Evolutionary conservation across 1,140 invertebrate species (phyloP).

Genomic region (Teleopsis dalmanni): DNA sequence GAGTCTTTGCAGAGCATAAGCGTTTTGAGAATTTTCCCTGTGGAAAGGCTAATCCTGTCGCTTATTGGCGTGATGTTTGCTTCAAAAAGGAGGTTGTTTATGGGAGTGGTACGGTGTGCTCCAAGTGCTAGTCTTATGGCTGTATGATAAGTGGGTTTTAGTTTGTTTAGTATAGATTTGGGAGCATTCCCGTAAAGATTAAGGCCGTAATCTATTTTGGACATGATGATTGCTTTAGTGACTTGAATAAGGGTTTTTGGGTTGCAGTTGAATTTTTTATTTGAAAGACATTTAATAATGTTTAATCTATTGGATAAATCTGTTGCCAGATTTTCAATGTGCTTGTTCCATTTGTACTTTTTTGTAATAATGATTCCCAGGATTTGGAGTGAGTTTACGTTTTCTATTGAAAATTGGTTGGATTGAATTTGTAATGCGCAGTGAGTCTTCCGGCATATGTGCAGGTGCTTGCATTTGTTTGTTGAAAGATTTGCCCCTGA

Average conservation of each 20-base stretch:
- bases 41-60: no score
- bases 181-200: slow-evolving; percentile 12
- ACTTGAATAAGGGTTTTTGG: slow-evolving; percentile 4
- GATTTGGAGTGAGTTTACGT: slow-evolving; percentile 7
- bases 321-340: slow-evolving; percentile 5
- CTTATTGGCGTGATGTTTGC: no score
- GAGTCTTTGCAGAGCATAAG: background rate
- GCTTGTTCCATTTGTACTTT: slow-evolving; percentile 16
- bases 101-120: no score
- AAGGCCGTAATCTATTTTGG: slow-evolving; percentile 12
- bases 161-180: no score
- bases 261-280: slow-evolving; percentile 14
- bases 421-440: slow-evolving; percentile 7
- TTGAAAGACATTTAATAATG: slow-evolving; percentile 18
- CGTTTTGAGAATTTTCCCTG: background rate
- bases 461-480: slow-evolving; percentile 14
- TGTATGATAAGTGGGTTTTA: no score
- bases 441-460: no score
- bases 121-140: slow-evolving; percentile 3
- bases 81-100: no score
- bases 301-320: slow-evolving; percentile 7
- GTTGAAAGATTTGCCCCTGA: slow-evolving; percentile 10
- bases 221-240: slow-evolving; percentile 10
- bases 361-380: slow-evolving; percentile 15
- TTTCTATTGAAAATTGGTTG: slow-evolving; percentile 11